Conservation (phyloP, 2,797 vertebrate genomes). For the Lepus oiostolus region DNA sequence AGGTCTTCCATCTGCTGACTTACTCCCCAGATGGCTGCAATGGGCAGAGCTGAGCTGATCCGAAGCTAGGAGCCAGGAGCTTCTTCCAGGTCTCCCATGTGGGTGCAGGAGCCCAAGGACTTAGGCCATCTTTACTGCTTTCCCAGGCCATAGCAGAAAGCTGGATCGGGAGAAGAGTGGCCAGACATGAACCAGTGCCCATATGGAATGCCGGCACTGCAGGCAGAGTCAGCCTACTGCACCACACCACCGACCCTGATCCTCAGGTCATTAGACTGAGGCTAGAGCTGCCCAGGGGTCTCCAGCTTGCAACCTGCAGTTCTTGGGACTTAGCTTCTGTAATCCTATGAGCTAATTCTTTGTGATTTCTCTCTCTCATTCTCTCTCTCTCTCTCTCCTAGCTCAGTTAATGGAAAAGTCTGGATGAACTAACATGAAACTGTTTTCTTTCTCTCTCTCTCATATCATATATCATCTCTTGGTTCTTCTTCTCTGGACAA, state of each 20-base stretch:
- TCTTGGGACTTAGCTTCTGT: background rate
- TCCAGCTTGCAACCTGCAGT: background rate
- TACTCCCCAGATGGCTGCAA: too few relatives aligned
- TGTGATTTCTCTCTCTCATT: background rate
- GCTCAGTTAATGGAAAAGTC: background rate
- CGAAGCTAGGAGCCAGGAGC: too few relatives aligned
- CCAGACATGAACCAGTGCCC: too few relatives aligned
- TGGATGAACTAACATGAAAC: background rate
- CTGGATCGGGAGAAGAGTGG: too few relatives aligned
- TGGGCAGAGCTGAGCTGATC: too few relatives aligned
- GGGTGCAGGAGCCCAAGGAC: too few relatives aligned
- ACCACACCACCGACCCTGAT: background rate
- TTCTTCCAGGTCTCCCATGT: too few relatives aligned
- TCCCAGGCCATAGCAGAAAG: too few relatives aligned
- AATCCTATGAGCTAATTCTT: background rate
- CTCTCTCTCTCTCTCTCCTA: background rate
- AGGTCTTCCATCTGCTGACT: too few relatives aligned
- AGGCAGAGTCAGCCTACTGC: too few relatives aligned
- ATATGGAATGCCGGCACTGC: too few relatives aligned
- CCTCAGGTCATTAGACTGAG: background rate
- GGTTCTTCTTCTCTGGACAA: conserved; percentile 25
- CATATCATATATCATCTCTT: background rate
- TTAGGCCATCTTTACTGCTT: too few relatives aligned
- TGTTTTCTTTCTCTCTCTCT: background rate
- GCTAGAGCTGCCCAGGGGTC: background rate